A percentile compares a stretch with the other conserved stretches of the same genome.
phyloP scores from a whole-genome alignment of 2,113 vertebrate species.

The Peromyscus californicus region DNA sequence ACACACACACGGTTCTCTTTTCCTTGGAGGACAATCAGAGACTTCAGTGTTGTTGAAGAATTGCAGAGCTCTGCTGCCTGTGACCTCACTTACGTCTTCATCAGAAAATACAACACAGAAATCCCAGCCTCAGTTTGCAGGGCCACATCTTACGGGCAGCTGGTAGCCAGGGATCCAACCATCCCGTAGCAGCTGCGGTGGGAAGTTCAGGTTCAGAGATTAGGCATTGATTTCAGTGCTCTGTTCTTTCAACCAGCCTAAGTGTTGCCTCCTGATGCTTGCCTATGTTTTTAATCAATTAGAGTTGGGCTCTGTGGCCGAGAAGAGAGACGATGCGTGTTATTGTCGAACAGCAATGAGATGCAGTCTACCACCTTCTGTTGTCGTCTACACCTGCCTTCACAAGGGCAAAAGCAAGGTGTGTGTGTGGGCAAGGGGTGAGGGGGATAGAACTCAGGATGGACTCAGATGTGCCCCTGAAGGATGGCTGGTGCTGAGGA shows the following conservation, averaged over 20 bases:
- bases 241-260: background rate
- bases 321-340: background rate
- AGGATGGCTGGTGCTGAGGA: background rate
- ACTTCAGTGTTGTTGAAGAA: slow-evolving; percentile 16
- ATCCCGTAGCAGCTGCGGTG: background rate
- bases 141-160: background rate
- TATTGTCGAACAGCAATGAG: background rate
- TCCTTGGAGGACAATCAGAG: slow-evolving; percentile 15
- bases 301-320: background rate
- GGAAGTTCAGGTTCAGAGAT: background rate
- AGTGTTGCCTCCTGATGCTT: background rate
- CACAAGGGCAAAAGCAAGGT: background rate
- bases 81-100: slow-evolving; percentile 13
- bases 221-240: background rate
- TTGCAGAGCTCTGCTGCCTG: background rate
- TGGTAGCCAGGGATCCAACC: background rate
- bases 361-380: background rate
- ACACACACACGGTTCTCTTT: background rate
- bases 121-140: background rate
- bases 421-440: background rate
- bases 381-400: background rate
- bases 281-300: background rate
- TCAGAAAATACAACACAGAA: slow-evolving; percentile 43
- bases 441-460: background rate
- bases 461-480: background rate